Conservation (phyloP, 2,113 vertebrate genomes). For the Gyps fulvus region DNA sequence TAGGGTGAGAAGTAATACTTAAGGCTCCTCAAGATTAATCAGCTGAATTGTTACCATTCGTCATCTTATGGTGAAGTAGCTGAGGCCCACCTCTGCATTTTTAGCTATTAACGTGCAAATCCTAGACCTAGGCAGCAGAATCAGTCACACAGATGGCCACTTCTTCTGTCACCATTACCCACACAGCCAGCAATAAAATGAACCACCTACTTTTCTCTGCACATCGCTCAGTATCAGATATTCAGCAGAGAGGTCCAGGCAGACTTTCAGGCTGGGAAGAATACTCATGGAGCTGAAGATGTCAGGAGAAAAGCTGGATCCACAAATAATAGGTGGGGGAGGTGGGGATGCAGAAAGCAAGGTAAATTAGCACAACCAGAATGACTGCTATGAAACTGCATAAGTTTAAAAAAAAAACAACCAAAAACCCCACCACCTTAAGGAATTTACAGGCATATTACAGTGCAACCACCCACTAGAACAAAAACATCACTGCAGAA, state of each 20-base stretch:
- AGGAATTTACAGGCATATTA: background rate
- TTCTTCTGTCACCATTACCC: background rate
- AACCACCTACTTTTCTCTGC: constrained; percentile 87
- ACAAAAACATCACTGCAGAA: background rate
- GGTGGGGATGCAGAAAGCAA: background rate
- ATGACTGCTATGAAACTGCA: background rate
- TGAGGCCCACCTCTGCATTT: background rate
- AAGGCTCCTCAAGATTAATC: background rate
- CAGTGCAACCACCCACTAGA: background rate
- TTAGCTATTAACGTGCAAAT: background rate
- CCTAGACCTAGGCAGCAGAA: background rate
- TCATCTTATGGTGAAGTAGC: background rate
- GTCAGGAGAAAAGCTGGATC: constrained; percentile 89
- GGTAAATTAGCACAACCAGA: background rate
- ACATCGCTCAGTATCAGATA: constrained; percentile 95
- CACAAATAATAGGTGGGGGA: background rate
- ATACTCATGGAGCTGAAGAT: constrained; percentile 84
- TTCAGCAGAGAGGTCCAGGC: constrained; percentile 91
- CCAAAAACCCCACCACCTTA: background rate
- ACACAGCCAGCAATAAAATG: background rate
- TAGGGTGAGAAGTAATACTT: background rate
- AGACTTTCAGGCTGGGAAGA: constrained; percentile 91
- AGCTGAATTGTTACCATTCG: background rate
- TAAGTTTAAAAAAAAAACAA: background rate
- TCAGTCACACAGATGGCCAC: background rate